These are phyloP conservation scores for Dasysyrphus albostriatus DNA, from an alignment of 2,888 invertebrate genomes.

Conservation along the genomic window DNA sequence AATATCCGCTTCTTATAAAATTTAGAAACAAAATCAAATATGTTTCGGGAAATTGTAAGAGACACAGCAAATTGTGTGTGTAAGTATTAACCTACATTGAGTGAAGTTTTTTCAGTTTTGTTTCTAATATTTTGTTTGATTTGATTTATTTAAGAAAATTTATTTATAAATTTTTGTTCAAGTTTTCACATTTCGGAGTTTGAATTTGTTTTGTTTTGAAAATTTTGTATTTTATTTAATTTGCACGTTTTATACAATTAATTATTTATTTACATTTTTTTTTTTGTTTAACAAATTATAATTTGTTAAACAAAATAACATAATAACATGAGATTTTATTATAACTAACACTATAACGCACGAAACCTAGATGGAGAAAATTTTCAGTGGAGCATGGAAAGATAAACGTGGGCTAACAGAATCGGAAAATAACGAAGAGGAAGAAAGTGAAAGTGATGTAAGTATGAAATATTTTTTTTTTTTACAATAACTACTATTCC, in stretches of 20 bases:
- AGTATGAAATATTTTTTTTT: not conserved
- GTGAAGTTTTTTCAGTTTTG: constrained; percentile 12
- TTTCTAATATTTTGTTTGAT: constrained; percentile 2
- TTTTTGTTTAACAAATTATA: not conserved
- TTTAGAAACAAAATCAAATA: constrained; percentile 10
- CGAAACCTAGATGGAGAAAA: constrained; percentile 92
- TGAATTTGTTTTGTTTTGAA: not conserved
- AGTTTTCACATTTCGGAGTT: not conserved
- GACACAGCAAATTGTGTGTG: constrained; percentile 48
- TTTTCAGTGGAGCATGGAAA: constrained; percentile 95
- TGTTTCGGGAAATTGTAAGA: constrained; percentile 25
- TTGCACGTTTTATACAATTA: constrained; percentile 18
- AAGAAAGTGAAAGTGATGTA: constrained; percentile 60
- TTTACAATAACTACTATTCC: not conserved
- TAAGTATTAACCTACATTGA: constrained; percentile 47
- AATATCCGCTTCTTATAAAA: constrained; percentile 38
- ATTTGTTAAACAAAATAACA: constrained; percentile 4
- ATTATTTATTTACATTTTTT: constrained; percentile 19
- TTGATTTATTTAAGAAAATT: constrained; percentile 1
- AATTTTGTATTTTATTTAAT: constrained; percentile 19
- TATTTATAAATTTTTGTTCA: not conserved
- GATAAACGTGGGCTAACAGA: constrained; percentile 89
- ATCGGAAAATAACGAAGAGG: constrained; percentile 79
- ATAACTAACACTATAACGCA: constrained; percentile 43
- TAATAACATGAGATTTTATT: constrained; percentile 7